Evolutionary conservation across 2,113 vertebrate genomes (phyloP), one percentile per base, ranked within the genome.

Genomic region (Poicephalus gulielmi): DNA sequence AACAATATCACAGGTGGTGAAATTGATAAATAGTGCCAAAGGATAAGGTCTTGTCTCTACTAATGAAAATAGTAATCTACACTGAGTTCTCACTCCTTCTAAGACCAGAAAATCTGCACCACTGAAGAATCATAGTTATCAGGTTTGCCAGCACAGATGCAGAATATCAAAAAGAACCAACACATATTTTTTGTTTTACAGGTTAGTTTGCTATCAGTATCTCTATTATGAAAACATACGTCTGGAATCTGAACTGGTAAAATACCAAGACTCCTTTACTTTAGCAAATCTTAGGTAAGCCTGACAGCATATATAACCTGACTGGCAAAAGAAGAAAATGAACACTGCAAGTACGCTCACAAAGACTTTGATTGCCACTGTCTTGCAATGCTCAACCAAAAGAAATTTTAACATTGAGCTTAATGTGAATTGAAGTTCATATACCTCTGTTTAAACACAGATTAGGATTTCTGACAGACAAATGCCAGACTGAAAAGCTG

Each of bases 391-490:
- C 86, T 96, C 92, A 97, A 50, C 75, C 92, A 96, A 94, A 75
- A 88, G 70, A 97, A 96, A 97, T 95, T 94, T 97, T 97, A 97
- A 96, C 95, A 97, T 86, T 90, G 94, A 95, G 93, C 80, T 98
- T 97, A 97, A 97, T 88, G 86, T 71, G 93, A 98, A 97, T 19
- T 97, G 97, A 98, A 98, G 97, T 97, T 98, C 96, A 96, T 96
- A 97, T 87, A 97, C 91, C 97, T 95, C 96, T 98, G 97, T 98
- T 98, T 98, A 98, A 98, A 98, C 95, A 98, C 91, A 98, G 97
- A 97, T 98, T 98, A 98, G 93, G 96, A 96, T 97, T 98, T 97
- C 96, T 98, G 97, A 97, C 96, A 98, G 97, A 97, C 80, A 97
- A 98, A 96, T 97, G 93, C 86, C 95, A 97, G 37, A 37, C 93